Percentiles rank a stretch among this genome's conserved stretches.
Evolutionary conservation across 2,113 vertebrate genomes (phyloP).

Genomic region (Calidris pygmaea): DNA sequence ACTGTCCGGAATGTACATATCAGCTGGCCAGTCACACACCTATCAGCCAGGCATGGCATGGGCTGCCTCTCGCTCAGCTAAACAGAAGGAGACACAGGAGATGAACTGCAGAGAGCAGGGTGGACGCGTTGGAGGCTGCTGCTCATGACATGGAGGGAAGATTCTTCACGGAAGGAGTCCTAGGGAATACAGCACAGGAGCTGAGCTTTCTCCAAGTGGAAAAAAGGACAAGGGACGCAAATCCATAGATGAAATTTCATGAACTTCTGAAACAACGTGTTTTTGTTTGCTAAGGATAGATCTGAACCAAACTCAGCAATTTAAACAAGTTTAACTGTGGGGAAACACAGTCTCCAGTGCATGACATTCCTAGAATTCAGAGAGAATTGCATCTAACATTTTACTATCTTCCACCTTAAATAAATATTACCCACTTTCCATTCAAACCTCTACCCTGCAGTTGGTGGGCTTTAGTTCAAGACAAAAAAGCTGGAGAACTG

Average conservation of each 20-base stretch:
- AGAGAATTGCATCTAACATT: background rate
- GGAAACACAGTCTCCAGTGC: background rate
- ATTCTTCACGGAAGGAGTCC: background rate
- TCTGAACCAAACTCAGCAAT: background rate
- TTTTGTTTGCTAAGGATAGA: background rate
- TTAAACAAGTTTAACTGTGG: background rate
- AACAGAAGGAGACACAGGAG: background rate
- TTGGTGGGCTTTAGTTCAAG: background rate
- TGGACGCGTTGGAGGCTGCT: background rate
- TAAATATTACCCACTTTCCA: background rate
- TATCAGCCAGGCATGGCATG: background rate
- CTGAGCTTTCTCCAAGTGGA: background rate
- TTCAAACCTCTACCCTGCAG: background rate
- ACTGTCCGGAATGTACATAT: background rate
- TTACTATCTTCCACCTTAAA: background rate
- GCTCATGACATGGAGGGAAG: background rate
- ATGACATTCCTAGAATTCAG: background rate
- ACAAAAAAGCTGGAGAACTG: background rate
- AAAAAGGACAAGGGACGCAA: background rate
- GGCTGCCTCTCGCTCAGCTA: background rate
- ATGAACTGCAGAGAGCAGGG: background rate
- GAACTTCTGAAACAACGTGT: background rate
- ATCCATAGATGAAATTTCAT: background rate
- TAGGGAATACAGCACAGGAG: background rate
- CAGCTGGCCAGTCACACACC: background rate